Conservation (phyloP, 2,113 vertebrate species). For the Pelobates fuscus region DNA sequence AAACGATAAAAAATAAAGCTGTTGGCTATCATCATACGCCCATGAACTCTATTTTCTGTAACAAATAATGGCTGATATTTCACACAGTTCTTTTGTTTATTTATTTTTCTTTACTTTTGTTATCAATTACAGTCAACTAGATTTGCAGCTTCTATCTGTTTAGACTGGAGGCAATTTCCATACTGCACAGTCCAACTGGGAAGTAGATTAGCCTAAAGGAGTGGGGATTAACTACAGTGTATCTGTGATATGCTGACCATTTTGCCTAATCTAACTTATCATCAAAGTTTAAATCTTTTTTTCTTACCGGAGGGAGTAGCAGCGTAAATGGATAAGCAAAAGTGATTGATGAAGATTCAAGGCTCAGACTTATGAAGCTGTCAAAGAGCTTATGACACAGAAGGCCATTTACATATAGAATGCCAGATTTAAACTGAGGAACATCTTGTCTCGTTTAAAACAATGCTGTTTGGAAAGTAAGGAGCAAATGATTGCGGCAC, state of each 20-base stretch:
- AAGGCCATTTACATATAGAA: conserved; percentile 47
- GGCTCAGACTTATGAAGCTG: conserved; percentile 35
- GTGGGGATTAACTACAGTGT: conserved; percentile 7
- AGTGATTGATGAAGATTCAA: conserved; percentile 15
- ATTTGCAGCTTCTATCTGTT: conserved; percentile 1
- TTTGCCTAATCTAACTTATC: conserved; percentile 24
- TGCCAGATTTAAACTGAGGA: conserved; percentile 33
- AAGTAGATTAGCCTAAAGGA: conserved; percentile 17
- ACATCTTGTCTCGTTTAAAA: conserved; percentile 32
- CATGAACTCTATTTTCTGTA: neutral
- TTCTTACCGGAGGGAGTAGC: conserved; percentile 21
- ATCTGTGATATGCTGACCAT: conserved; percentile 28
- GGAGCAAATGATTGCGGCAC: conserved; percentile 7
- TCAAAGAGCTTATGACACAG: conserved; percentile 44
- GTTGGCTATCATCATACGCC: neutral
- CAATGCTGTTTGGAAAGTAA: conserved; percentile 24
- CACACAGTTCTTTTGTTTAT: neutral
- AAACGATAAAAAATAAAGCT: neutral
- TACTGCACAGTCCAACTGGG: neutral
- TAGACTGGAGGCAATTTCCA: neutral
- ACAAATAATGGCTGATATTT: neutral
- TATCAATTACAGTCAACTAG: conserved; percentile 5
- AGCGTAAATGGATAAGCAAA: conserved; percentile 23
- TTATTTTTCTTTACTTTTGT: conserved; percentile 1
- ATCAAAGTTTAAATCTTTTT: conserved; percentile 18